Evolutionary conservation across 1,140 invertebrate species (phyloP).

Genomic region (Drosophila setifemur): DNA sequence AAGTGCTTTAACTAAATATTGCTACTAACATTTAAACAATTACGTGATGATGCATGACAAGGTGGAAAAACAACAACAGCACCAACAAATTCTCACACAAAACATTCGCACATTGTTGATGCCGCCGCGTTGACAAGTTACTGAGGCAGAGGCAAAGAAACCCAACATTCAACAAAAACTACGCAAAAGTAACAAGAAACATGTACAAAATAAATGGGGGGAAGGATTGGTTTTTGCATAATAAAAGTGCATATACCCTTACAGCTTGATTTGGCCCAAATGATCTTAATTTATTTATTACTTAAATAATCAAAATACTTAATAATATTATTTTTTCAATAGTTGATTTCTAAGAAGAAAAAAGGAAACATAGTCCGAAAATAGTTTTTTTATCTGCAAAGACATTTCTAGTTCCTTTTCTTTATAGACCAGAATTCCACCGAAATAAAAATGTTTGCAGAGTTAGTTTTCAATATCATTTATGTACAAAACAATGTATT

Average conservation of each 20-base stretch:
- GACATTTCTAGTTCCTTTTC: no score
- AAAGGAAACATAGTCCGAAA: no score
- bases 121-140: slow-evolving; percentile 55
- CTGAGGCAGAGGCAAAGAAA: neutral
- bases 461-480: no score
- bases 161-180: slow-evolving; percentile 35
- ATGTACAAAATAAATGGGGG: neutral
- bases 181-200: slow-evolving; percentile 36
- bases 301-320: no score
- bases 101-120: slow-evolving; percentile 63
- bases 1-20: slow-evolving; percentile 37
- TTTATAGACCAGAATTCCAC: no score
- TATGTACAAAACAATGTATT: neutral
- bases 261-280: neutral
- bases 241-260: neutral
- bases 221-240: neutral
- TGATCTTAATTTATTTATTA: neutral
- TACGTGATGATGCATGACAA: slow-evolving; percentile 51
- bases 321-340: no score
- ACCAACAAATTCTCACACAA: slow-evolving; percentile 63
- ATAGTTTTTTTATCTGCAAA: no score
- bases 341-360: no score
- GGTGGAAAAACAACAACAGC: slow-evolving; percentile 24
- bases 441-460: no score
- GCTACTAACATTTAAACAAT: slow-evolving; percentile 39